These are phyloP conservation scores for Ascidia mentula DNA, from an alignment of 23 tunicate species.

Conservation along the genomic window DNA sequence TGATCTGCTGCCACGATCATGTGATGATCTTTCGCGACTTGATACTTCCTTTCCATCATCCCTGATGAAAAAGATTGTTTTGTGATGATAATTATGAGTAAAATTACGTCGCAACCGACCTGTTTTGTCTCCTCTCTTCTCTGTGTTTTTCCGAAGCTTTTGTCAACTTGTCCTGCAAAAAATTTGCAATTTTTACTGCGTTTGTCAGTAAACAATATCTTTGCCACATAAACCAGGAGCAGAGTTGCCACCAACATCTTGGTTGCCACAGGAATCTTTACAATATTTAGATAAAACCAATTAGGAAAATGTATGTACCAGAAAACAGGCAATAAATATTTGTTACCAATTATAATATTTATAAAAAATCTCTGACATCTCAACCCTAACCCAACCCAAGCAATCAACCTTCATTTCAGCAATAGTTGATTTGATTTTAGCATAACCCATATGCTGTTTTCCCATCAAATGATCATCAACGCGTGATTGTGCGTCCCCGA, in stretches of 20 bases:
- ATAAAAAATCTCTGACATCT: too few species aligned
- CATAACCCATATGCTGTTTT: conserved; percentile 99
- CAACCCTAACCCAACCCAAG: too few species aligned
- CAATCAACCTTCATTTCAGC: conserved; percentile 77
- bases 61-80: background rate
- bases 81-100: background rate
- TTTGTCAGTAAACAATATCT: too few species aligned
- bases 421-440: conserved; percentile 81
- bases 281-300: too few species aligned
- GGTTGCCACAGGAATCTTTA: too few species aligned
- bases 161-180: conserved; percentile 34
- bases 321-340: too few species aligned
- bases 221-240: background rate
- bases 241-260: too few species aligned
- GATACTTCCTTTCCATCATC: conserved; percentile 1
- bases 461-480: conserved; percentile 99
- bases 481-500: conserved; percentile 96
- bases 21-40: conserved; percentile 23
- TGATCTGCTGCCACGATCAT: conserved; percentile 6
- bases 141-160: conserved; percentile 15
- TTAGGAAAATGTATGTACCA: too few species aligned
- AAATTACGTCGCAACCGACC: background rate
- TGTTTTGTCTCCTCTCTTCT: conserved; percentile 3
- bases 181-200: background rate
- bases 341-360: too few species aligned